phyloP scores from a whole-genome alignment of 64 coral and sea anemone genomes.

The Montipora cactus region DNA sequence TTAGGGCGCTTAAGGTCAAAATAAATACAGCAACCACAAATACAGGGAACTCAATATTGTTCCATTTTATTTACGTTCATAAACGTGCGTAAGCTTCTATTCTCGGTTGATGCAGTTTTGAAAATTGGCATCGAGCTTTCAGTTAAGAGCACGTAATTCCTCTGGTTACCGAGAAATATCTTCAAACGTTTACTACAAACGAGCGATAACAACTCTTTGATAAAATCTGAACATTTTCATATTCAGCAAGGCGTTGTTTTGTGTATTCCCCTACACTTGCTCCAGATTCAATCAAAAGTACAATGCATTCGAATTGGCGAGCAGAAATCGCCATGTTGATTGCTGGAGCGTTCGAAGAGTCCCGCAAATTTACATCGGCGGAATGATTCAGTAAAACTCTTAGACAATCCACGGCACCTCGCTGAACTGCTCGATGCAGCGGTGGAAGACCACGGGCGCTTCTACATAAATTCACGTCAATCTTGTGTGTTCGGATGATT shows the following conservation, averaged over 20 bases:
- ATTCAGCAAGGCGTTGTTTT: constrained; percentile 53
- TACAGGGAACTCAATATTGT: background rate
- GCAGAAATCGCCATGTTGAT: constrained; percentile 35
- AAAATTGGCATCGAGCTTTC: background rate
- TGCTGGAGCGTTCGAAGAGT: constrained; percentile 11
- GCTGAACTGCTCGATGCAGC: constrained; percentile 71
- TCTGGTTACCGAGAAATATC: too few relatives aligned
- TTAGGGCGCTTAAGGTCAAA: background rate
- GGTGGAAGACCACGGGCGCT: constrained; percentile 32
- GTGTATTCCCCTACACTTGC: constrained; percentile 68
- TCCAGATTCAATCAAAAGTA: constrained; percentile 68
- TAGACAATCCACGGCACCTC: constrained; percentile 48
- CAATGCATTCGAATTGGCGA: constrained; percentile 70
- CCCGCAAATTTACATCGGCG: constrained; percentile 48
- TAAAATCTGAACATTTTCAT: constrained; percentile 54
- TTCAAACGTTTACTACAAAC: constrained; percentile 57
- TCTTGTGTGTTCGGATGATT: constrained; percentile 46
- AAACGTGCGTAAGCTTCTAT: background rate
- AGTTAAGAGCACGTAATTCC: background rate
- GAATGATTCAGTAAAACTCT: constrained; percentile 42
- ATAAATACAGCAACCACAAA: background rate
- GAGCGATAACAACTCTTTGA: constrained; percentile 69
- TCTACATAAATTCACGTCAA: constrained; percentile 59
- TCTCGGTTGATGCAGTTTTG: background rate
- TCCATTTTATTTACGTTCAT: background rate